Evolutionary conservation across 2,797 vertebrate genomes (phyloP), one percentile per base, ranked within the genome.

Genomic region (Esox lucius): DNA sequence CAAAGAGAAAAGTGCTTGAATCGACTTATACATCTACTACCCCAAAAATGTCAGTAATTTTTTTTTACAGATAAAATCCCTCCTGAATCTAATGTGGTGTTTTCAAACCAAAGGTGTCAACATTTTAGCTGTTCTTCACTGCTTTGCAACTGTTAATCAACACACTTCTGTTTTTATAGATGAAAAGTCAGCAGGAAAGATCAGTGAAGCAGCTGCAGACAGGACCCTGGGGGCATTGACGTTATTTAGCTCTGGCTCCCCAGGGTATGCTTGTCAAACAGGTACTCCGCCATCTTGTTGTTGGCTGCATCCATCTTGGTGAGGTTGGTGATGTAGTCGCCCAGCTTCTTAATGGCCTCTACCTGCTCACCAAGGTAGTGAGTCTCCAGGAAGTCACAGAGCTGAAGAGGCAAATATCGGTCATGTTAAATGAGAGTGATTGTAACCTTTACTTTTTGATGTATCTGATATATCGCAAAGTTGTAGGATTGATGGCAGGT

Each of bases 301-400:
- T 83, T 93, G 0, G 92, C 88, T 70, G 96, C 91, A 48, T 95
- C 96, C 95, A 98, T 96, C 90, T 93, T 94, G 75, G 82, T 80
- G 33, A 95, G 91, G 83, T 91, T 94, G 83, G 86, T 77, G 78
- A 94, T 83, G 85, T 92, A 8, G 87, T 94, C 91, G 0, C 93
- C 94, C 65, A 93, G 81, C 85, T 97, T 94, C 90, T 98, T 98
- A 84, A 98, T 97, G 84, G 95, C 78, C 76, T 98, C 96, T 83
- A 98, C 96, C 87, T 98, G 96, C 85, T 98, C 96, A 4, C 95
- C 91, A 93, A 97, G 91, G 90, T 95, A 98, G 88, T 98, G 95
- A 0, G 87, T 93, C 93, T 98, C 97, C 81, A 98, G 90, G 91
- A 98, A 98, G 91, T 98, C 96, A 70, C 96, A 97, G 88, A 98